Percentiles rank a stretch among this genome's conserved stretches.
These are phyloP conservation scores for Pristionchus exspectatus DNA, from an alignment of 2,888 invertebrate species.

Conservation along the genomic window DNA sequence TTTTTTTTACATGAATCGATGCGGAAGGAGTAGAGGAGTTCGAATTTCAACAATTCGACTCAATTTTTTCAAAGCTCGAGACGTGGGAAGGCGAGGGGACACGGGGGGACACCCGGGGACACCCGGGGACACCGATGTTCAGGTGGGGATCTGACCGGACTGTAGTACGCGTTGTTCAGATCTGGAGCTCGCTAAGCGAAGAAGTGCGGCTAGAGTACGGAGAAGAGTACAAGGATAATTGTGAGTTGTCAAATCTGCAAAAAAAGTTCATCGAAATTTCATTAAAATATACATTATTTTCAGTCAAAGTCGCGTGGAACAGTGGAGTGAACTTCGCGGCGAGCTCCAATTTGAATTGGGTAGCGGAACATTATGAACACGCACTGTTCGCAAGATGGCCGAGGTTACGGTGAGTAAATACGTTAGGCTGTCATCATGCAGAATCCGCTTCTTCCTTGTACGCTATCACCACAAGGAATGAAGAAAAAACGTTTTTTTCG, in stretches of 20 bases:
- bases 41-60: too few species aligned
- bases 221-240: constrained; percentile 71
- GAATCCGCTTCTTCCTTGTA: too few species aligned
- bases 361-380: constrained; percentile 72
- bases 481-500: too few species aligned
- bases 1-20: too few species aligned
- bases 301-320: constrained; percentile 69
- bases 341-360: constrained; percentile 70
- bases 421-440: background rate
- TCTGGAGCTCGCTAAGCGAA: constrained; percentile 69
- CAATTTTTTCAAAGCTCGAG: too few species aligned
- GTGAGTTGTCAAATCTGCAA: constrained; percentile 71
- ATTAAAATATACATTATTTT: constrained; percentile 35
- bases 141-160: too few species aligned
- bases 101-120: too few species aligned
- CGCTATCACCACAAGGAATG: too few species aligned
- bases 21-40: too few species aligned
- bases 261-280: background rate
- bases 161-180: constrained; percentile 42
- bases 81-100: too few species aligned
- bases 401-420: constrained; percentile 58
- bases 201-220: constrained; percentile 77
- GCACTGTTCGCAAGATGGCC: constrained; percentile 69
- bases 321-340: constrained; percentile 69
- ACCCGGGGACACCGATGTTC: too few species aligned